Percentiles rank a stretch among this genome's conserved stretches.
These are phyloP conservation scores for Gnathochromis pfefferi DNA, from an alignment of 2,113 vertebrate species.

Conservation along the genomic window DNA sequence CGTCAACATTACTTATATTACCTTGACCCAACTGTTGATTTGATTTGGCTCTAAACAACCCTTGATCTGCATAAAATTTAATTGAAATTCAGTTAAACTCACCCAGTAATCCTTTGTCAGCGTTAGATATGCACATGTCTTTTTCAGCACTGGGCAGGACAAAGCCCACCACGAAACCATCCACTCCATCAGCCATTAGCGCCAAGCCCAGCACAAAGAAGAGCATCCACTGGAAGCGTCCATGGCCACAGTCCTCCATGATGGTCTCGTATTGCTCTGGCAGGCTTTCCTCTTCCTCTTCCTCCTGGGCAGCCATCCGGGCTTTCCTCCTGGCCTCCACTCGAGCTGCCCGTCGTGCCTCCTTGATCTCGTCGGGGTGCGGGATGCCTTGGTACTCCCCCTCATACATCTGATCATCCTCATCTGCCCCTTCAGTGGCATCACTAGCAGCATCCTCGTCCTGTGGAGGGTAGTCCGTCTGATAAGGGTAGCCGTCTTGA, in stretches of 20 bases:
- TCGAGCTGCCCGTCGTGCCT: constrained; percentile 77
- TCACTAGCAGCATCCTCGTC: constrained; percentile 89
- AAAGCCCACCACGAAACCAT: constrained; percentile 94
- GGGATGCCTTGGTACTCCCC: constrained; percentile 97
- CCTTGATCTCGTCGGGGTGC: constrained; percentile 88
- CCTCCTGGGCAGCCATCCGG: constrained; percentile 69
- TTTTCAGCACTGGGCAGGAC: constrained; percentile 94
- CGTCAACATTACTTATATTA: not conserved
- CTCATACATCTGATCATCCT: constrained; percentile 94
- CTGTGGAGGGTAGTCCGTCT: constrained; percentile 67
- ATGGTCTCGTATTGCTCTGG: constrained; percentile 93
- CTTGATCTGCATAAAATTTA: fast-evolving
- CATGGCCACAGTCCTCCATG: constrained; percentile 94
- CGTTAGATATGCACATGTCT: constrained; percentile 95
- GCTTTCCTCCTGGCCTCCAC: constrained; percentile 85
- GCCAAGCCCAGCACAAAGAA: constrained; percentile 90
- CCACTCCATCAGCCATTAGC: constrained; percentile 96
- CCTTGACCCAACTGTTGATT: not conserved
- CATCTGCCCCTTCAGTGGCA: constrained; percentile 91
- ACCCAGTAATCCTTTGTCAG: constrained; percentile 96
- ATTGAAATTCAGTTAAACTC: constrained; percentile 56
- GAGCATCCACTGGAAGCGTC: constrained; percentile 96
- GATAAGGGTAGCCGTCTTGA: constrained; percentile 76
- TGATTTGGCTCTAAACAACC: not conserved
- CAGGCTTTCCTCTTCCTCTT: constrained; percentile 81